Evolutionary conservation across 2,113 vertebrate genomes (phyloP).

Genomic region (Trinectes maculatus): DNA sequence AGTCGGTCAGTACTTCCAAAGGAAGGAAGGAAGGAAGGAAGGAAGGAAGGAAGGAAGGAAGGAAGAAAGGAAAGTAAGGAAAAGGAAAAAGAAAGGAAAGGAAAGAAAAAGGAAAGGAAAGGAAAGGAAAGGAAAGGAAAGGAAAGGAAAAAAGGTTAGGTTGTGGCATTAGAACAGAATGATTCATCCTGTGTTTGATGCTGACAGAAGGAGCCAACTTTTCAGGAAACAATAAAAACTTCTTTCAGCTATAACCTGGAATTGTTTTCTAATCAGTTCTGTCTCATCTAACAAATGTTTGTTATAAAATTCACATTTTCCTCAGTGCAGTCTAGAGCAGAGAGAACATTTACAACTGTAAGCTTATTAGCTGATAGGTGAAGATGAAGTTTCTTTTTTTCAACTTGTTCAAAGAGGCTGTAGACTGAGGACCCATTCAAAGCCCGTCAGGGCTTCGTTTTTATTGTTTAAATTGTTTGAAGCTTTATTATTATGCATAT

Average conservation of each 20-base stretch:
- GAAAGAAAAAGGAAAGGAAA: not conserved
- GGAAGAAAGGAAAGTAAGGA: not conserved
- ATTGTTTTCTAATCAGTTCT: not conserved
- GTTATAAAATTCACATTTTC: not conserved
- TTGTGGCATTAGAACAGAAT: slow-evolving; percentile 27
- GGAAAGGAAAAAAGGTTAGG: too few relatives aligned
- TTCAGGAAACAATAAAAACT: not conserved
- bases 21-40: not conserved
- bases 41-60: not conserved
- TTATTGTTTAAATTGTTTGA: not conserved
- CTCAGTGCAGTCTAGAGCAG: not conserved
- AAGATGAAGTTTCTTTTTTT: not conserved
- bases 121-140: not conserved
- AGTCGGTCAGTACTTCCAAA: slow-evolving; percentile 11
- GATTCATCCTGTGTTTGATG: slow-evolving; percentile 39
- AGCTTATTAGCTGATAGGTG: not conserved
- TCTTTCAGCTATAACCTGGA: not conserved
- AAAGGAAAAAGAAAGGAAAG: not conserved
- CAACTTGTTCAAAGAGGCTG: not conserved
- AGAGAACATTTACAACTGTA: not conserved
- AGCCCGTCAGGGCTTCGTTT: not conserved
- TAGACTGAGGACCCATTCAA: not conserved
- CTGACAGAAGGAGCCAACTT: slow-evolving; percentile 13
- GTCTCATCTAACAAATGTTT: not conserved
- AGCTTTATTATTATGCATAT: not conserved